A percentile compares a stretch with the other conserved stretches of the same genome.
Evolutionary conservation across 2,888 invertebrate species (phyloP).

Genomic region (Stramonita haemastoma): DNA sequence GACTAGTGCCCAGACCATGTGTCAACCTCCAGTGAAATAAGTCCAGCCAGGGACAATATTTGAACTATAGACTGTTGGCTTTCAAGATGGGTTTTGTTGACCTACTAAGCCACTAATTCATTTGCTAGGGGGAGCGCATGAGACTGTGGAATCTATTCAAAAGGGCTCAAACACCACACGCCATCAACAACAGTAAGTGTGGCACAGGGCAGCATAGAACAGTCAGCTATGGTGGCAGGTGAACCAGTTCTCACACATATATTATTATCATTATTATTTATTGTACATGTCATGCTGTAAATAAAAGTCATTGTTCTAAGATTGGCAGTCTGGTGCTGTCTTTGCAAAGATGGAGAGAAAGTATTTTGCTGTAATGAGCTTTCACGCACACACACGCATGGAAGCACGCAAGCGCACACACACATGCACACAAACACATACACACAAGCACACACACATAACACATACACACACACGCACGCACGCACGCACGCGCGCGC

Average conservation of each 20-base stretch:
- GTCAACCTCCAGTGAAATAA: too few species aligned
- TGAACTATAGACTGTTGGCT: too few species aligned
- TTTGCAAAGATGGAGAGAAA: background rate
- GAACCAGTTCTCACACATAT: too few species aligned
- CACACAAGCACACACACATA: background rate
- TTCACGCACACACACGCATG: background rate
- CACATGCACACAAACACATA: background rate
- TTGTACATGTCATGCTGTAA: background rate
- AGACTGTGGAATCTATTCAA: background rate
- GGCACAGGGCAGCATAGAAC: conserved; percentile 10
- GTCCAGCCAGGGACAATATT: too few species aligned
- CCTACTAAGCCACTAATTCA: background rate
- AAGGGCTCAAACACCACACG: too few species aligned
- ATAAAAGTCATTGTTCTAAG: conserved; percentile 16
- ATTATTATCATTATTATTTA: background rate
- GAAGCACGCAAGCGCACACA: background rate
- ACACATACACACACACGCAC: background rate
- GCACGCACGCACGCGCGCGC: background rate
- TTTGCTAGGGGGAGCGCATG: background rate
- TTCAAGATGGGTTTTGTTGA: too few species aligned
- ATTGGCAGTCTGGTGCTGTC: background rate
- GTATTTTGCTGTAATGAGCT: background rate
- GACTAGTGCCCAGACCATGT: too few species aligned
- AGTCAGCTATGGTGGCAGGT: too few species aligned
- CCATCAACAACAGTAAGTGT: background rate